Percentiles rank a stretch among this genome's conserved stretches.
phyloP scores from a whole-genome alignment of 2,888 invertebrate species.

The Cephus rjabovi region DNA sequence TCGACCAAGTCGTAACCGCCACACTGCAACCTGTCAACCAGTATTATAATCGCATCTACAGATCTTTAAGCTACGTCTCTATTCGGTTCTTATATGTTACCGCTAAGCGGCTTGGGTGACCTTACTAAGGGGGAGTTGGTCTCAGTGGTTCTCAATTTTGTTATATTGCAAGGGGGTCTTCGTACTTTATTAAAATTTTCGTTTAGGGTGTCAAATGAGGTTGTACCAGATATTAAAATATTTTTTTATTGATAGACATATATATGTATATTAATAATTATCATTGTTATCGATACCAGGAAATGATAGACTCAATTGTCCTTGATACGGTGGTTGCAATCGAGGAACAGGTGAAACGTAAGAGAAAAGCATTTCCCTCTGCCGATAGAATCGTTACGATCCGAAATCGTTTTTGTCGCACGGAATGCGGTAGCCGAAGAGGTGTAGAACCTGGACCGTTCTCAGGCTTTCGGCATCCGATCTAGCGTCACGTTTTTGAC shows the following conservation, averaged over 20 bases:
- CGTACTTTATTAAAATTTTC: not conserved
- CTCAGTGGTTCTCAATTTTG: slow-evolving; percentile 40
- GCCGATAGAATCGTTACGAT: not conserved
- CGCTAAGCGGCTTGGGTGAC: slow-evolving; percentile 44
- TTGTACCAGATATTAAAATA: not conserved
- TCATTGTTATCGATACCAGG: not conserved
- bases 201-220: not conserved
- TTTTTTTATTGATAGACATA: too few species aligned
- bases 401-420: slow-evolving; percentile 28
- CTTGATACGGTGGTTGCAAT: not conserved
- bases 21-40: slow-evolving; percentile 41
- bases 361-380: not conserved
- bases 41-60: slow-evolving; percentile 45
- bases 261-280: not conserved
- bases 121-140: slow-evolving; percentile 51
- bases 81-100: slow-evolving; percentile 37
- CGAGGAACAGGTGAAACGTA: not conserved
- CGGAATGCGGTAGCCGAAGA: slow-evolving; percentile 27
- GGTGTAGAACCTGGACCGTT: slow-evolving; percentile 7
- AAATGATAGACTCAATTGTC: not conserved
- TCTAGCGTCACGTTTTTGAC: slow-evolving; percentile 32
- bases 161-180: not conserved
- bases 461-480: slow-evolving; percentile 18
- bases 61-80: slow-evolving; percentile 51
- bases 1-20: slow-evolving; percentile 35